Conservation (phyloP, 2,113 vertebrate species). For the Cyrtonyx montezumae region DNA sequence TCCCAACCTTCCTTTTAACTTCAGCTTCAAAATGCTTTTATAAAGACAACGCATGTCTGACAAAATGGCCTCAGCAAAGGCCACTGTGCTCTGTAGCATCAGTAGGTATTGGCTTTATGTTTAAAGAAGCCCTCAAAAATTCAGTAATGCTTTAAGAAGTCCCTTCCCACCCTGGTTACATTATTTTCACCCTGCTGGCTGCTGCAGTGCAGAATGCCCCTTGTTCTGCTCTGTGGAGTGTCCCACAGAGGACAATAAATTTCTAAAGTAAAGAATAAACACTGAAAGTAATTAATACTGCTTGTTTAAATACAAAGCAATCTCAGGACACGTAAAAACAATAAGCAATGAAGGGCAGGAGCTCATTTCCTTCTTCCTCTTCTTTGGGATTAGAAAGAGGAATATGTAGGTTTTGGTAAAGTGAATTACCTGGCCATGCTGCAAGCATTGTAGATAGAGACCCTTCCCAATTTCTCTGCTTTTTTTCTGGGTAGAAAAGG, state of each 20-base stretch:
- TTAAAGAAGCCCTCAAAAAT: background rate
- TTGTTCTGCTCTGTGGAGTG: background rate
- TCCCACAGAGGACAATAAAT: background rate
- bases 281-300: background rate
- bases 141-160: background rate
- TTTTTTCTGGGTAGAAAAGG: background rate
- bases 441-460: background rate
- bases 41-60: fast-evolving
- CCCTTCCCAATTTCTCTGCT: background rate
- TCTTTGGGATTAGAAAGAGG: background rate
- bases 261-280: background rate
- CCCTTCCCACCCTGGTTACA: background rate
- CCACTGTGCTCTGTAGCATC: background rate
- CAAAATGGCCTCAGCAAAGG: background rate
- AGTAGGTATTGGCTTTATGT: background rate
- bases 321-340: background rate
- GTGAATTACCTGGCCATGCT: background rate
- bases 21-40: background rate
- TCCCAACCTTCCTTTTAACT: background rate
- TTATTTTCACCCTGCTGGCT: slow-evolving; percentile 13
- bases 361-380: slow-evolving; percentile 16
- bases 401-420: background rate
- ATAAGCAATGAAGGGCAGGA: background rate
- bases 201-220: background rate
- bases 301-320: background rate